Evolutionary conservation across 1,140 invertebrate species (phyloP).

Genomic region (Maconellicoccus hirsutus): DNA sequence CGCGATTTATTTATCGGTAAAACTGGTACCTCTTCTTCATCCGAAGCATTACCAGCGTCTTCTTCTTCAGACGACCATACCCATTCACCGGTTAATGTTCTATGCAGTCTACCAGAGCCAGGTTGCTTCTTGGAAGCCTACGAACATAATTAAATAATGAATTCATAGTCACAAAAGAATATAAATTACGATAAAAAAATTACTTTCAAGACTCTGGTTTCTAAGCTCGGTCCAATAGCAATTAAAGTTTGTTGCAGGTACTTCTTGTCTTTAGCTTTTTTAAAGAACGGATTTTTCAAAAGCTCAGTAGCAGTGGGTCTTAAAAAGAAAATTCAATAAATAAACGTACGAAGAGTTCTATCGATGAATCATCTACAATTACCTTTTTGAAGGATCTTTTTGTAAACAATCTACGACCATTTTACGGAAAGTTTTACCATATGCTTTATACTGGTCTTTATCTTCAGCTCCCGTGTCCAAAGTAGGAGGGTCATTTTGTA

Average conservation of each 20-base stretch:
- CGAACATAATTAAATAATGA: conserved; percentile 24
- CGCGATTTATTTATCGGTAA: neutral
- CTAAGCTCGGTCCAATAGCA: conserved; percentile 70
- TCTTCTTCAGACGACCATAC: conserved; percentile 91
- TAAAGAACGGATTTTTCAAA: conserved; percentile 97
- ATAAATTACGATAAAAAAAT: conserved; percentile 20
- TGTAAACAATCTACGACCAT: conserved; percentile 90
- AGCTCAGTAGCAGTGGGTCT: conserved; percentile 91
- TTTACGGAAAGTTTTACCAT: conserved; percentile 93
- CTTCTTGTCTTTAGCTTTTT: conserved; percentile 95
- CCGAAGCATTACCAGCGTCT: conserved; percentile 38
- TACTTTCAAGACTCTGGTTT: conserved; percentile 80
- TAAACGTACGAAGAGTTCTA: neutral
- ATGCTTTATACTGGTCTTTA: conserved; percentile 95
- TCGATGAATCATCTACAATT: neutral
- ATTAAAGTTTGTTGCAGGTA: conserved; percentile 86
- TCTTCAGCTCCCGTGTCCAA: conserved; percentile 90
- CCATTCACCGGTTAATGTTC: conserved; percentile 94
- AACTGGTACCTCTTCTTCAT: conserved; percentile 32
- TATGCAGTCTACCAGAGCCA: conserved; percentile 80
- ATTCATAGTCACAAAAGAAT: conserved; percentile 23
- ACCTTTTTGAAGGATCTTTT: conserved; percentile 85
- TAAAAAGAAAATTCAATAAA: too few relatives aligned
- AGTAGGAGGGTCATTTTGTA: conserved; percentile 96
- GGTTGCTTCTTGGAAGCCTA: conserved; percentile 70